phyloP scores from a whole-genome alignment of 2,888 invertebrate species.

The Drosophila imparisetae region DNA sequence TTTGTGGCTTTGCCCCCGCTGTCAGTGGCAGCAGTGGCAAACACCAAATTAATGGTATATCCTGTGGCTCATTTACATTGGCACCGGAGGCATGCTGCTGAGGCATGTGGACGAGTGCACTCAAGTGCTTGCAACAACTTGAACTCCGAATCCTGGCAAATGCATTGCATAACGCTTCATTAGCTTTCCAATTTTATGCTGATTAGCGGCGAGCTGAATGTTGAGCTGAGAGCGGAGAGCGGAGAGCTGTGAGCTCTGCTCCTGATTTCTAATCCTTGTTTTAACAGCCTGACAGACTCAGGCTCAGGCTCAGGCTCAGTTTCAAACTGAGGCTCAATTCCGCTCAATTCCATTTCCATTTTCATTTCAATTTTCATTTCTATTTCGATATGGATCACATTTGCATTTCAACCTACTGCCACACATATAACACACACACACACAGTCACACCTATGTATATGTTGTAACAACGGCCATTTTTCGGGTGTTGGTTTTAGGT shows the following conservation, averaged over 20 bases:
- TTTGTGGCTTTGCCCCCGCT: constrained; percentile 44
- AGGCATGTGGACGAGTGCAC: constrained; percentile 48
- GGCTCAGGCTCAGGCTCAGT: constrained; percentile 4
- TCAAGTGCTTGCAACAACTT: constrained; percentile 39
- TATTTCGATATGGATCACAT: constrained; percentile 42
- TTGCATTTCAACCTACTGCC: constrained; percentile 64
- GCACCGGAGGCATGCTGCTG: constrained; percentile 37
- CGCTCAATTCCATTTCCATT: constrained; percentile 45
- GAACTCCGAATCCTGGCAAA: background rate
- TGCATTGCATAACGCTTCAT: constrained; percentile 72
- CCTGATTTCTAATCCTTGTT: constrained; percentile 31
- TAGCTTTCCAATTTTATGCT: constrained; percentile 74
- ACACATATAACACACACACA: constrained; percentile 14
- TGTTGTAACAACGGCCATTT: constrained; percentile 34
- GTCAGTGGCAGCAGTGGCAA: constrained; percentile 25
- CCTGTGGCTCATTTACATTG: constrained; percentile 71
- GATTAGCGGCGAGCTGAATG: constrained; percentile 60
- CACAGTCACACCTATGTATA: background rate
- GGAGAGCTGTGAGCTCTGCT: constrained; percentile 24
- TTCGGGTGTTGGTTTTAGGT: constrained; percentile 38
- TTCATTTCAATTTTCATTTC: constrained; percentile 21
- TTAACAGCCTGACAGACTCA: constrained; percentile 65
- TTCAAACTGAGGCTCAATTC: constrained; percentile 51
- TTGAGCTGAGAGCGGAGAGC: constrained; percentile 10
- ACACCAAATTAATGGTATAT: constrained; percentile 47